Percentiles rank a stretch among this genome's conserved stretches.
These are phyloP conservation scores for Nibea albiflora DNA, from an alignment of 2,113 vertebrate genomes.

Conservation along the genomic window DNA sequence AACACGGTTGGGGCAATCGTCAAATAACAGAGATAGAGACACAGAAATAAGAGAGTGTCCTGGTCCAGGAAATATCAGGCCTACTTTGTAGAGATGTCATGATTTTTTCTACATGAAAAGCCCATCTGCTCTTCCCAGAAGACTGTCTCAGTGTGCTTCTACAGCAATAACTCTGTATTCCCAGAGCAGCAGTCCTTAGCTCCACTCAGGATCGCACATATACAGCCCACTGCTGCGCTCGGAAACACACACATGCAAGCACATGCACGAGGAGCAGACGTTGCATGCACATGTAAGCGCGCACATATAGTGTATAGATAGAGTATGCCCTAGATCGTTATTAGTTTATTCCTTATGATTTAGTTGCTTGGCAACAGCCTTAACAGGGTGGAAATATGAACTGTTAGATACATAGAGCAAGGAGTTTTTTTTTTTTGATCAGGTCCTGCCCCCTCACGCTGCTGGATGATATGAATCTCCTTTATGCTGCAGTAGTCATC, in stretches of 20 bases:
- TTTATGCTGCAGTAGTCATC: constrained; percentile 50
- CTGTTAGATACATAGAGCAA: constrained; percentile 53
- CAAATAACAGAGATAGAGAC: constrained; percentile 5
- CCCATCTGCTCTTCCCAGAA: constrained; percentile 80
- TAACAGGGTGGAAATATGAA: constrained; percentile 59
- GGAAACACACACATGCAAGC: constrained; percentile 38
- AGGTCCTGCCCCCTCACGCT: constrained; percentile 58
- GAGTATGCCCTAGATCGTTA: constrained; percentile 26
- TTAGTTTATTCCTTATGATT: constrained; percentile 60
- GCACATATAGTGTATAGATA: constrained; percentile 1
- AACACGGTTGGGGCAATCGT: constrained; percentile 1
- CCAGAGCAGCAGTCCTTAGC: constrained; percentile 60
- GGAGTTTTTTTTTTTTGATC: constrained; percentile 69
- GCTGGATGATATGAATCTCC: constrained; percentile 45
- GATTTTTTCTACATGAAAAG: constrained; percentile 83
- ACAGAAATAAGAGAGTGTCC: constrained; percentile 35
- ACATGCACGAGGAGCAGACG: constrained; percentile 15
- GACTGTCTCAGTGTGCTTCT: constrained; percentile 71
- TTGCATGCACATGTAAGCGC: constrained; percentile 26
- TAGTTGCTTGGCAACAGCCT: constrained; percentile 75
- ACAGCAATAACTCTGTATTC: constrained; percentile 76
- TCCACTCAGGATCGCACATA: constrained; percentile 66
- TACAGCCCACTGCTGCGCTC: constrained; percentile 47
- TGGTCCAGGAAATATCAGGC: constrained; percentile 63
- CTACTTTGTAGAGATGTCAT: constrained; percentile 72